Percentiles rank a stretch among this genome's conserved stretches.
phyloP scores from a whole-genome alignment of 2,797 vertebrate species.

The Notolepis coatsorum region DNA sequence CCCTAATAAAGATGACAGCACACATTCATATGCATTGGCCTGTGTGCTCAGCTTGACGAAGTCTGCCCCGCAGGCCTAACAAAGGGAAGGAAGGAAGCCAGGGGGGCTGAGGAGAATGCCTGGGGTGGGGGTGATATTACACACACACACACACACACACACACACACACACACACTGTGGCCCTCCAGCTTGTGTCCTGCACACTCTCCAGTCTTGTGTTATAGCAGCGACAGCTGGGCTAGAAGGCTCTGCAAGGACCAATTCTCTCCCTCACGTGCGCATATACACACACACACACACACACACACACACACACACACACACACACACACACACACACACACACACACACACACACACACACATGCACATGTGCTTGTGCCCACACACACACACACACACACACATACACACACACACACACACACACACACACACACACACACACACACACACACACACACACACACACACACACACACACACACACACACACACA shows the following conservation, averaged over 20 bases:
- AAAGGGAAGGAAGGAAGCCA: constrained; percentile 84
- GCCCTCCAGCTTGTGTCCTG: constrained; percentile 66
- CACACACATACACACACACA: constrained; percentile 9
- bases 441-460: constrained; percentile 24
- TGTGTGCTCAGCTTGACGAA: constrained; percentile 86
- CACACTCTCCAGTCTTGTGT: constrained; percentile 65
- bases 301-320: not conserved
- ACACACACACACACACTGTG: constrained; percentile 45
- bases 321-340: constrained; percentile 14
- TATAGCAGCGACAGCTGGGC: constrained; percentile 80
- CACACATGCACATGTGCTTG: constrained; percentile 7
- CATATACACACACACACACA: constrained; percentile 11
- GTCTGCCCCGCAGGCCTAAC: constrained; percentile 76
- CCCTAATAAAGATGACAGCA: constrained; percentile 80
- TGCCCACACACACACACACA: not conserved
- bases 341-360: constrained; percentile 1
- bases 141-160: no score
- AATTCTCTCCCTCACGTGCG: constrained; percentile 58
- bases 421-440: constrained; percentile 22
- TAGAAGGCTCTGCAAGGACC: constrained; percentile 68
- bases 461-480: constrained; percentile 19
- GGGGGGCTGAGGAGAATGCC: constrained; percentile 67
- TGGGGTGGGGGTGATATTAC: constrained; percentile 60
- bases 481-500: constrained; percentile 28
- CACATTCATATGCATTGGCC: constrained; percentile 83